Percentiles rank a stretch among this genome's conserved stretches.
phyloP scores from a whole-genome alignment of 2,888 invertebrate genomes.

The Acleris cristana region DNA sequence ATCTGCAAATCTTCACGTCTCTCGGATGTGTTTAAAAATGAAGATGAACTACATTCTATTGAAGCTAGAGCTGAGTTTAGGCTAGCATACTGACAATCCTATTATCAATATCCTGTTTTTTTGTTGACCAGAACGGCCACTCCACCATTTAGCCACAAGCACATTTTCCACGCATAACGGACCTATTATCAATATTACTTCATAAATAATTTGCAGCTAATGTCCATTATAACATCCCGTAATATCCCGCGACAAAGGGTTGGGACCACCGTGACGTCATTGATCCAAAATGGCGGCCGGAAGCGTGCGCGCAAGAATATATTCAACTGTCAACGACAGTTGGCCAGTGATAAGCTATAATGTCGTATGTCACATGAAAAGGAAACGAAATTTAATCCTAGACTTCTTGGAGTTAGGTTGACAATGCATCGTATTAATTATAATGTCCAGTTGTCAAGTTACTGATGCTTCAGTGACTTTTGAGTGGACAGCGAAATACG shows the following conservation, averaged over 20 bases:
- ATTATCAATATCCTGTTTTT: background rate
- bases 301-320: slow-evolving; percentile 43
- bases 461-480: slow-evolving; percentile 44
- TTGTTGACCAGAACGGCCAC: slow-evolving; percentile 6
- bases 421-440: too few species aligned
- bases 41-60: too few species aligned
- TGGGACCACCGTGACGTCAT: slow-evolving; percentile 54
- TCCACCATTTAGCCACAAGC: slow-evolving; percentile 21
- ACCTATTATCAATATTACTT: slow-evolving; percentile 4
- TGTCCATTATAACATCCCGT: slow-evolving; percentile 17
- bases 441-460: slow-evolving; percentile 35
- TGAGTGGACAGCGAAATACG: slow-evolving; percentile 20
- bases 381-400: too few species aligned
- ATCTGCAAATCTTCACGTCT: too few species aligned
- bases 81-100: too few species aligned
- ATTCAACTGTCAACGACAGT: slow-evolving; percentile 47
- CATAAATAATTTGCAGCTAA: slow-evolving; percentile 17
- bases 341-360: slow-evolving; percentile 23
- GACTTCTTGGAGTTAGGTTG: too few species aligned
- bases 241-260: slow-evolving; percentile 30
- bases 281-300: slow-evolving; percentile 45
- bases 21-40: too few species aligned
- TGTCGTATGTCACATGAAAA: too few species aligned
- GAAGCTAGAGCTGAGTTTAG: too few species aligned
- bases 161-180: slow-evolving; percentile 20